Conservation (phyloP, 2,113 vertebrate genomes). For the Terrapene triunguis region DNA sequence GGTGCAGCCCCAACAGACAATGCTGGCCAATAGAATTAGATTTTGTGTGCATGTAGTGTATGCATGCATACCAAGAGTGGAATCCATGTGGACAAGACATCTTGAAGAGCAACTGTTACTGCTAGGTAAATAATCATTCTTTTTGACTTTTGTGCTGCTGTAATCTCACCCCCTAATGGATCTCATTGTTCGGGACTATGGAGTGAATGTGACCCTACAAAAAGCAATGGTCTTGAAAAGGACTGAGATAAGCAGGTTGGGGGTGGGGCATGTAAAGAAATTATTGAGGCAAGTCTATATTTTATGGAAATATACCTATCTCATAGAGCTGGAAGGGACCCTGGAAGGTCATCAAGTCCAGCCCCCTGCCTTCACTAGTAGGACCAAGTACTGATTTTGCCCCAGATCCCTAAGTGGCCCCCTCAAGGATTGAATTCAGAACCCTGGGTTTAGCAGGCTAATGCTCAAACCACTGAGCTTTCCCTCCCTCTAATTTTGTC, state of each 20-base stretch:
- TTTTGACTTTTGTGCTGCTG: not conserved
- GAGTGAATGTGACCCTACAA: not conserved
- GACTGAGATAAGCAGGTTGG: not conserved
- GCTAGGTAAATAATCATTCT: too few species aligned
- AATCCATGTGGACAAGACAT: not conserved
- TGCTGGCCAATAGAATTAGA: too few species aligned
- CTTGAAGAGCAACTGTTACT: not conserved
- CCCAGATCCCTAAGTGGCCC: too few species aligned
- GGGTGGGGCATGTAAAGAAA: not conserved
- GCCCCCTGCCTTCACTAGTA: too few species aligned
- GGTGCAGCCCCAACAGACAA: too few species aligned
- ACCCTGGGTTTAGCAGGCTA: too few species aligned
- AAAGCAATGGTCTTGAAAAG: not conserved
- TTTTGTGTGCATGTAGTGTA: fast-evolving
- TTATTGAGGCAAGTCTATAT: not conserved
- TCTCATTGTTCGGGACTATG: not conserved
- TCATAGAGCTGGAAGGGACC: too few species aligned
- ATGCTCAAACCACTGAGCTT: too few species aligned
- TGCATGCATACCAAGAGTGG: not conserved
- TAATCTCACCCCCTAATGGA: constrained; percentile 9
- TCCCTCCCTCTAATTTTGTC: too few species aligned
- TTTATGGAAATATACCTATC: not conserved
- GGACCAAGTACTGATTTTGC: too few species aligned
- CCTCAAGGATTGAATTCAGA: too few species aligned
- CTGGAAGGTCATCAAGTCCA: too few species aligned